A percentile compares a stretch with the other conserved stretches of the same genome.
These are phyloP conservation scores for Lapara coniferarum DNA, from an alignment of 2,888 invertebrate genomes.

Conservation along the genomic window DNA sequence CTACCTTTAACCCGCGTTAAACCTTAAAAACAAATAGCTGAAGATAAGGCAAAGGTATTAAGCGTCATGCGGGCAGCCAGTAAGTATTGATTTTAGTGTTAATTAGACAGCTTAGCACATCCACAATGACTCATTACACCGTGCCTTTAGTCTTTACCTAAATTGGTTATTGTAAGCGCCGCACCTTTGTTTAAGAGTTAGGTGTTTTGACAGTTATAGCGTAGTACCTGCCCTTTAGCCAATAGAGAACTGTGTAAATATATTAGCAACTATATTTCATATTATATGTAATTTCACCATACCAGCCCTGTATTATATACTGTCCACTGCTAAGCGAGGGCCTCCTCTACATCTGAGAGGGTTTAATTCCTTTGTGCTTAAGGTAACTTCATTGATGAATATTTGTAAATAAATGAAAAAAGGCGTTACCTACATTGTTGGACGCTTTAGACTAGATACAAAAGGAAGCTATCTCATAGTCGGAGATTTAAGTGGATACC, in stretches of 20 bases:
- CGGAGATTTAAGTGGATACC: no score
- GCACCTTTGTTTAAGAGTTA: background rate
- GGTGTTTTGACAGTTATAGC: background rate
- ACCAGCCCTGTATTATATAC: no score
- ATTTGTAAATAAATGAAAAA: no score
- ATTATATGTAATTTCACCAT: background rate
- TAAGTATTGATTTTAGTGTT: slow-evolving; percentile 16
- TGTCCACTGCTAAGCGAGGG: no score
- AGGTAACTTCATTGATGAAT: background rate
- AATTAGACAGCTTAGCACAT: slow-evolving; percentile 20
- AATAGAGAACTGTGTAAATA: background rate
- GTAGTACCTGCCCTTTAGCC: slow-evolving; percentile 1
- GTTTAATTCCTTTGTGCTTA: background rate
- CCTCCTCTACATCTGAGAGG: no score
- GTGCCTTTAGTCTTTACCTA: background rate
- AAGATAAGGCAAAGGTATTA: slow-evolving; percentile 19
- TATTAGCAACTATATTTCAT: background rate
- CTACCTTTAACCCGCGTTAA: background rate
- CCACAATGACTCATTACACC: background rate
- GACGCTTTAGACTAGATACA: no score
- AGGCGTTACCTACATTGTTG: no score
- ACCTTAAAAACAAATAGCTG: background rate
- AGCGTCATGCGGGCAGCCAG: slow-evolving; percentile 15
- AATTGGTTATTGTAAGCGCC: background rate
- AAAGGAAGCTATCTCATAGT: no score